These are phyloP conservation scores for Ectobius pallidus DNA, from an alignment of 2,888 invertebrate species.

Conservation along the genomic window DNA sequence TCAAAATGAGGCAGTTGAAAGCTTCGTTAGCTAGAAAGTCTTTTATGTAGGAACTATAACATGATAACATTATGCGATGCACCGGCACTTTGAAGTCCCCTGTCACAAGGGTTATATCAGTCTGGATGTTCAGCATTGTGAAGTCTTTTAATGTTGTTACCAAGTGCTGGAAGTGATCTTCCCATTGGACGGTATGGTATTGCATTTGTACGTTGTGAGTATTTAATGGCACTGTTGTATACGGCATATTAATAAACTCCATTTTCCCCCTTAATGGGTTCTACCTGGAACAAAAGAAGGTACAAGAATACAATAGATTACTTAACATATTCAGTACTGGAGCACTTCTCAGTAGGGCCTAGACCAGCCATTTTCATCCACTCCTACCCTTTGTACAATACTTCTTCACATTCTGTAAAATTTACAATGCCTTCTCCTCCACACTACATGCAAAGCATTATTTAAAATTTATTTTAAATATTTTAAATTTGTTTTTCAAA, in stretches of 20 bases:
- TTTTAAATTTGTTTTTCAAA: no score
- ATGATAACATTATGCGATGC: conserved; percentile 31
- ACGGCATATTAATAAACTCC: background rate
- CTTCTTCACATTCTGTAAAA: no score
- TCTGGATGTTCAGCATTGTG: conserved; percentile 11
- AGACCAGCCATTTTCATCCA: no score
- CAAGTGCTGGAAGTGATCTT: conserved; percentile 26
- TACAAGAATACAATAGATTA: background rate
- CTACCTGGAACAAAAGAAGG: background rate
- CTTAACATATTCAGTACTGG: no score
- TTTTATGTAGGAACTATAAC: conserved; percentile 28
- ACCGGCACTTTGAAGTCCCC: conserved; percentile 23
- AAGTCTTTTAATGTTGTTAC: conserved; percentile 31
- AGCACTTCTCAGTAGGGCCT: no score
- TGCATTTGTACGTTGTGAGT: background rate
- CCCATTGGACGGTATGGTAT: conserved; percentile 26
- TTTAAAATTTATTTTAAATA: no score
- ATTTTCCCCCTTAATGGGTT: background rate
- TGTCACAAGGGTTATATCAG: conserved; percentile 32
- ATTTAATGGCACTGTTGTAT: background rate
- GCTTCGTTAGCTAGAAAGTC: conserved; percentile 12
- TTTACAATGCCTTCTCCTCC: no score
- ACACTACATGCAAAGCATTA: no score
- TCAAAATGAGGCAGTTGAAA: conserved; percentile 20
- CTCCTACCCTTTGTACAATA: no score